Conservation (phyloP, 2,888 invertebrate genomes). For the Eupithecia insigniata region DNA sequence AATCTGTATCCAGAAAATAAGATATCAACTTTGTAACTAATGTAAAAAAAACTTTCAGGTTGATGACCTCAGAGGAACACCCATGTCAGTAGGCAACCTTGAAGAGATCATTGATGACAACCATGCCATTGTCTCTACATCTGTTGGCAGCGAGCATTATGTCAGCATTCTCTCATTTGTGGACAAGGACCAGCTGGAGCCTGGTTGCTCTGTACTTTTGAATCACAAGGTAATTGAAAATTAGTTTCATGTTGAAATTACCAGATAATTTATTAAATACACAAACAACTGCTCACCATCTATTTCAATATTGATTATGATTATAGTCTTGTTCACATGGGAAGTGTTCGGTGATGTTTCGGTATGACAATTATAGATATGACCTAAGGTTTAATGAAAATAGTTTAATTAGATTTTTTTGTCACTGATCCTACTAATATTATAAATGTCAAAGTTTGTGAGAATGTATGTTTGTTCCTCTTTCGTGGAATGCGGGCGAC, state of each 20-base stretch:
- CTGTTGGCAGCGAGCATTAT: slow-evolving; percentile 99
- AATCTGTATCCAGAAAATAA: too few relatives aligned
- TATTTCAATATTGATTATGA: not conserved
- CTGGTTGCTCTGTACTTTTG: slow-evolving; percentile 98
- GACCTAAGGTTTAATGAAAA: too few relatives aligned
- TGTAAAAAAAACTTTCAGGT: slow-evolving; percentile 74
- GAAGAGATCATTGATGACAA: slow-evolving; percentile 99
- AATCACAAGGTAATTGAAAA: slow-evolving; percentile 92
- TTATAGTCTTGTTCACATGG: too few relatives aligned
- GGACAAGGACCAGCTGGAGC: slow-evolving; percentile 99
- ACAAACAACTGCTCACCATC: not conserved
- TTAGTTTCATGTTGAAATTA: not conserved
- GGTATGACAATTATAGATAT: too few relatives aligned
- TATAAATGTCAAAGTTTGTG: too few relatives aligned
- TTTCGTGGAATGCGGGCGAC: too few relatives aligned
- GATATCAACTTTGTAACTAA: not conserved
- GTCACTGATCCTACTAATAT: too few relatives aligned
- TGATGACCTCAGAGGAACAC: slow-evolving; percentile 98
- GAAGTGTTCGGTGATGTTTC: too few relatives aligned
- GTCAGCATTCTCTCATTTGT: slow-evolving; percentile 99
- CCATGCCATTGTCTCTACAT: slow-evolving; percentile 99
- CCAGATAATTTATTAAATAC: not conserved
- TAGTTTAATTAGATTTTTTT: too few relatives aligned
- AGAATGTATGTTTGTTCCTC: too few relatives aligned
- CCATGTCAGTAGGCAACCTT: slow-evolving; percentile 99